Percentiles rank a stretch among this genome's conserved stretches.
phyloP scores from a whole-genome alignment of 2,888 invertebrate species.

The Lasius fuliginosus region DNA sequence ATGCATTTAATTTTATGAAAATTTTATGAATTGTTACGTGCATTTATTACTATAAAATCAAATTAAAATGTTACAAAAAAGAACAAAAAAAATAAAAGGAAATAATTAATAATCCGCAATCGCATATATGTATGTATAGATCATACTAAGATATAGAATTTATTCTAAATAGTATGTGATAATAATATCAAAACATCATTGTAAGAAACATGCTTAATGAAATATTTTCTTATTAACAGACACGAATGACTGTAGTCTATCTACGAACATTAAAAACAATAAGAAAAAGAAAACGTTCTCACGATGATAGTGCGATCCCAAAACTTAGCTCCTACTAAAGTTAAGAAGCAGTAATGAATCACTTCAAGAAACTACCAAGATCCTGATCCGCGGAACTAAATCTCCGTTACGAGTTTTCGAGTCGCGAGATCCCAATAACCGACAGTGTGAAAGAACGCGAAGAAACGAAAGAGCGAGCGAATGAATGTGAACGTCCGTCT shows the following conservation, averaged over 20 bases:
- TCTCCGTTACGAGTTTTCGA: constrained; percentile 51
- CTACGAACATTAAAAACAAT: neutral
- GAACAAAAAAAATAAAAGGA: neutral
- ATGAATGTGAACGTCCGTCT: constrained; percentile 25
- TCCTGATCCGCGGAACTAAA: constrained; percentile 47
- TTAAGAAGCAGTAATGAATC: constrained; percentile 55
- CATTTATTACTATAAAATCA: neutral
- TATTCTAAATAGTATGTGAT: neutral
- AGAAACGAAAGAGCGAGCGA: neutral
- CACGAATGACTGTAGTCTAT: neutral
- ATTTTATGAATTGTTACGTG: neutral
- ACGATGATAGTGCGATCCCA: constrained; percentile 34
- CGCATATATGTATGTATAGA: neutral
- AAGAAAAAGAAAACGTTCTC: constrained; percentile 28
- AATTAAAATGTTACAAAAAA: neutral
- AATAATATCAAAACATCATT: neutral
- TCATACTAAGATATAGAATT: neutral
- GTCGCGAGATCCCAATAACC: constrained; percentile 47
- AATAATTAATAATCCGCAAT: neutral
- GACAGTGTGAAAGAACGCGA: constrained; percentile 23
- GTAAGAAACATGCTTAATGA: neutral
- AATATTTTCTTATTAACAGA: neutral
- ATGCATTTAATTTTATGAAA: neutral
- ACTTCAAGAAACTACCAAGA: constrained; percentile 40
- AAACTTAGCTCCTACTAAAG: constrained; percentile 45